Evolutionary conservation across 2,113 vertebrate species (phyloP).

Genomic region (Pycnonotus jocosus): DNA sequence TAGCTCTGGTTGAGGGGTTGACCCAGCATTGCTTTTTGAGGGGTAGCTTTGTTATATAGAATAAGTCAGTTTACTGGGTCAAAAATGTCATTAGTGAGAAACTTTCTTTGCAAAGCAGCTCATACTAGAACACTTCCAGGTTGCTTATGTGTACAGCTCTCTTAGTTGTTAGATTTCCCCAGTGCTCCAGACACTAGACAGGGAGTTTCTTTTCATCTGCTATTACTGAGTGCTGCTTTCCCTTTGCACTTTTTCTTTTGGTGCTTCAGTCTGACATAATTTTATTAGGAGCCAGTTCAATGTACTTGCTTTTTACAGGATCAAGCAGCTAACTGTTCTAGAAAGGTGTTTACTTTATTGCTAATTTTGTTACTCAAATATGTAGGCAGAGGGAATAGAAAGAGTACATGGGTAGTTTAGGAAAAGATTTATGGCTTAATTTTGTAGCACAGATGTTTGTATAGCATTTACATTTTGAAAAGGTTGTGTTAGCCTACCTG

Average conservation of each 20-base stretch:
- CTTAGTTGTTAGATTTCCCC: neutral
- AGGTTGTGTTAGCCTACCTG: neutral
- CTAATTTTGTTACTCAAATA: neutral
- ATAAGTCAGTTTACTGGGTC: neutral
- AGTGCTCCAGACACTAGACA: neutral
- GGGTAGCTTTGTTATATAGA: rapidly evolving
- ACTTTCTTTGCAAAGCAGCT: neutral
- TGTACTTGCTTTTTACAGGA: neutral
- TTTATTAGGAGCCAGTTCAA: neutral
- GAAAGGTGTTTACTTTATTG: neutral
- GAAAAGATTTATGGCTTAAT: neutral
- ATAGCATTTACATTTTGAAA: neutral
- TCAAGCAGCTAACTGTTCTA: neutral
- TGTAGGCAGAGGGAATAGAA: neutral
- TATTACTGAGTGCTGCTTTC: neutral
- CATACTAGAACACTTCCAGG: neutral
- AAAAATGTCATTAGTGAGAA: neutral
- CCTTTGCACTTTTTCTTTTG: neutral
- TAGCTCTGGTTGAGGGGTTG: neutral
- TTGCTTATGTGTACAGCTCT: neutral
- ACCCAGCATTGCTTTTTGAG: neutral
- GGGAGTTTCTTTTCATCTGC: neutral
- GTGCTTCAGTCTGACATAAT: neutral
- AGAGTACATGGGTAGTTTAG: neutral
- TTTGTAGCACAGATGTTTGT: neutral